These are phyloP conservation scores for Chamaetylas fuelleborni DNA, from an alignment of 2,113 vertebrate species.

Conservation along the genomic window DNA sequence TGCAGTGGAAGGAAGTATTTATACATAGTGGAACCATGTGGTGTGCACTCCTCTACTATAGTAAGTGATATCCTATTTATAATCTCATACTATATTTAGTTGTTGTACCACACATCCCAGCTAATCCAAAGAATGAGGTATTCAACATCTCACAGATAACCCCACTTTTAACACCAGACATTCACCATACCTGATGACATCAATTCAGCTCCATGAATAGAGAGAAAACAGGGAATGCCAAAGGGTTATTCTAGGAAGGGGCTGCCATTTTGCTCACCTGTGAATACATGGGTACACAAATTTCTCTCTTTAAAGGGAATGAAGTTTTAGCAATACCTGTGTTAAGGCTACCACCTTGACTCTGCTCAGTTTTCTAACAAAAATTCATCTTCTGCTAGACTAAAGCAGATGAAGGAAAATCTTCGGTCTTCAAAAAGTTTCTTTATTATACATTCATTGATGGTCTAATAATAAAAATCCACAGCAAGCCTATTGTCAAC, in stretches of 20 bases:
- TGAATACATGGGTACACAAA: background rate
- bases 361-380: background rate
- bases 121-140: background rate
- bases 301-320: background rate
- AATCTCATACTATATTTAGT: background rate
- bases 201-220: background rate
- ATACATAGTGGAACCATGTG: background rate
- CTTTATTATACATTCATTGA: conserved; percentile 64
- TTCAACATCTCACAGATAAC: background rate
- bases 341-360: background rate
- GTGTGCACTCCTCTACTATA: fast-evolving
- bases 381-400: background rate
- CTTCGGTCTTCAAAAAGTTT: conserved; percentile 39
- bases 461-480: conserved; percentile 57
- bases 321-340: background rate
- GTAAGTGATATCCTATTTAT: background rate
- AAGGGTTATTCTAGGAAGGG: background rate
- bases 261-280: background rate
- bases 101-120: background rate
- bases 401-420: background rate
- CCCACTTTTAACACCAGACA: background rate
- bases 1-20: background rate
- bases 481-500: conserved; percentile 2
- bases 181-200: background rate
- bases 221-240: background rate